Base-by-base conservation (phyloP, 2,797 vertebrate genomes). In the Odontamblyopus rebecca region DNA sequence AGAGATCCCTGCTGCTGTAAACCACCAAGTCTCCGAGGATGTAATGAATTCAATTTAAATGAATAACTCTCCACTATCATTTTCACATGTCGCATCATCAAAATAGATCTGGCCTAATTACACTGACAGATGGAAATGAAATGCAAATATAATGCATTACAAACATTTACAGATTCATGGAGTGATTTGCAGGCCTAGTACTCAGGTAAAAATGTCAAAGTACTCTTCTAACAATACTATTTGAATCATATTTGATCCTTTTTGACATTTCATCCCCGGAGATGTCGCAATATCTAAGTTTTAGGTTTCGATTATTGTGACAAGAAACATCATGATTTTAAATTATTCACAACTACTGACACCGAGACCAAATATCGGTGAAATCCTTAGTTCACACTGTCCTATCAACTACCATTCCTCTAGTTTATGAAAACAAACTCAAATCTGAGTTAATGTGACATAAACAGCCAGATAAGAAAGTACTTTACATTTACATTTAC, bases 61-160 rank as follows among this genome's bases (percentile, higher is more conserved):
- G 65, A 67, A 53, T 53, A 50, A 30, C 63, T 67, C 53, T 53
- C 50, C 18, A n/a, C 65, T 53, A 30, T 53, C 27, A 60, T 59
- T 57, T 59, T 69, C 19, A 29, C 4, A 41, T 38, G 53, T 38
- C 60, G 41, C 48, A 70, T 53, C 65, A 54, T 50, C 64, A 66
- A 51, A 63, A 66, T 30, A 67, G 27, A 67, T 32, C 48, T 67
- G 65, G 48, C 27, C 65, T 67, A 67, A 67, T 67, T 67, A 67
- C 48, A 67, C 65, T 53, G 50, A 53, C 65, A 67, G 29, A 54
- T 11, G 48, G 50, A 67, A 54, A 68, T 38, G 30, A 66, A 53
- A 53, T 67, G 27, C 50, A 53, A 54, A 32, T 53, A 66, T 51
- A 6, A 11, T 67, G n/a, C 29, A 54, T 53, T 67, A 50, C 63